phyloP scores from a whole-genome alignment of 2,113 vertebrate genomes.

The Greenwoodochromis staneri region DNA sequence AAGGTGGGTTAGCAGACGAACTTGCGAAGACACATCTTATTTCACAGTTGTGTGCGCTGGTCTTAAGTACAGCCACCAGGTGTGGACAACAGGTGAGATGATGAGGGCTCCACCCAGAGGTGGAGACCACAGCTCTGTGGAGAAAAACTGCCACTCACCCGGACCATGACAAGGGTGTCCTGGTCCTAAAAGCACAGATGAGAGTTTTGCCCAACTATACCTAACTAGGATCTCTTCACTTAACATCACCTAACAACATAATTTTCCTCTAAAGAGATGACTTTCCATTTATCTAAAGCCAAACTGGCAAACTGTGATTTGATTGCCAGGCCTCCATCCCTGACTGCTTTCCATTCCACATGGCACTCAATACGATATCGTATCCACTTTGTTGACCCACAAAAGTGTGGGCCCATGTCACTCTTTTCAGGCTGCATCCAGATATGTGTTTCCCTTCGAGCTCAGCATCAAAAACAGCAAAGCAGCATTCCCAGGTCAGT shows the following conservation, averaged over 20 bases:
- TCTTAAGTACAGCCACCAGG: not conserved
- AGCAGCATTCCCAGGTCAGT: accelerated
- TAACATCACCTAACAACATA: not conserved
- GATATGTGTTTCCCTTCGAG: accelerated
- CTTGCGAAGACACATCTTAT: not conserved
- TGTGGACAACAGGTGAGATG: not conserved
- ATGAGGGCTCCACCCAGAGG: too few relatives aligned
- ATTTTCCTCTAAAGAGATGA: not conserved
- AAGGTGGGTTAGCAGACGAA: accelerated
- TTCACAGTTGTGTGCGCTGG: accelerated
- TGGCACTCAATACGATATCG: accelerated
- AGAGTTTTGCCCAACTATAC: not conserved
- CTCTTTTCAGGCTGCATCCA: not conserved
- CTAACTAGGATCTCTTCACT: not conserved
- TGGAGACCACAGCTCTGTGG: too few relatives aligned
- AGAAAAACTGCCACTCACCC: too few relatives aligned
- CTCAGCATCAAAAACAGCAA: not conserved
- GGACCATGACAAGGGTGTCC: accelerated
- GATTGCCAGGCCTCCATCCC: too few relatives aligned
- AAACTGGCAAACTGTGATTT: too few relatives aligned
- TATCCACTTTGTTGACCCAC: too few relatives aligned
- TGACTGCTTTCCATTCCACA: too few relatives aligned
- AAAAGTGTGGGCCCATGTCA: not conserved
- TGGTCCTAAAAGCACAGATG: not conserved
- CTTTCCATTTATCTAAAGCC: not conserved